Evolutionary conservation across 2,113 vertebrate genomes (phyloP), one percentile per base, ranked within the genome.

Genomic region (Phyllostomus hastatus): DNA sequence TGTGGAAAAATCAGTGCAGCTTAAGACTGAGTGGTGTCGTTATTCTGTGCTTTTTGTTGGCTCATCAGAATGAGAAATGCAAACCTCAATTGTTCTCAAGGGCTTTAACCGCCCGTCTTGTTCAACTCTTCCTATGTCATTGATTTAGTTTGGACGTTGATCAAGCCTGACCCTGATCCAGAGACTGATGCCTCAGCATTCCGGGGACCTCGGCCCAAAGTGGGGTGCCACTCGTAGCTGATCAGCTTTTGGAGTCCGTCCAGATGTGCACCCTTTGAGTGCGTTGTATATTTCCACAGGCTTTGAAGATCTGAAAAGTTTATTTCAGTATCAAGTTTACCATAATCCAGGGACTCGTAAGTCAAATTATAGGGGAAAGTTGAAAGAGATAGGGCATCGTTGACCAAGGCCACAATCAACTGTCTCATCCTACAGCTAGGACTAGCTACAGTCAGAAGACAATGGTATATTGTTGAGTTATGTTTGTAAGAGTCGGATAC

Each of bases 71-170:
- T 93, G n/a, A 61, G 46, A 88, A 89, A 66, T 85, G 50, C 48
- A 95, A 80, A 72, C 38, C 59, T 90, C 41, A n/a, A 0, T 97
- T 94, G 14, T 80, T 90, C 59, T 90, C 38, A 85, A 61, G 59
- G 70, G 20, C 33, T 94, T 94, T 90, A 76, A 41, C 0, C 0
- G 52, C 16, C 52, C 72, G 46, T 70, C 24, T 90, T 89, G 35
- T 90, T 96, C 50, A 92, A 85, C 9, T 87, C 96, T 95, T 80
- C 57, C 67, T 94, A 15, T 69, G 26, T 83, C 8, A 69, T 94
- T 95, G 85, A 92, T 94, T 97, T 80, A 82, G 95, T 96, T 70
- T 97, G 76, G 38, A 95, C 0, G 0, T 89, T 93, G 79, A 69
- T 54, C 11, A 59, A 76, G 6, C 10, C 57, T 57, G 88, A 80